Percentiles rank a stretch among this genome's conserved stretches.
phyloP scores from a whole-genome alignment of 2,888 invertebrate species.

The Hydrotaea cyrtoneurina region DNA sequence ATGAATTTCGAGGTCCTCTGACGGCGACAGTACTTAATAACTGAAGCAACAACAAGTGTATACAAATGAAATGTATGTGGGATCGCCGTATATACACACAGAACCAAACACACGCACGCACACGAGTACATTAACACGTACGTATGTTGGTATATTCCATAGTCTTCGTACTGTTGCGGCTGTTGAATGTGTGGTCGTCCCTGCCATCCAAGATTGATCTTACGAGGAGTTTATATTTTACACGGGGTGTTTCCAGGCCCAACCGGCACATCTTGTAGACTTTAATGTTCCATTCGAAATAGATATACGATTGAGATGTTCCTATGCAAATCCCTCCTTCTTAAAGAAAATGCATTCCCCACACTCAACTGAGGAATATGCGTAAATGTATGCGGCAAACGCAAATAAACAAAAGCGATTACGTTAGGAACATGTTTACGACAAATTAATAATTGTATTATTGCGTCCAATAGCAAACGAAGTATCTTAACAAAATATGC shows the following conservation, averaged over 20 bases:
- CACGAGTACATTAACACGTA: not conserved
- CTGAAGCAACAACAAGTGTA: slow-evolving; percentile 40
- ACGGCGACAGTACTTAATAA: slow-evolving; percentile 48
- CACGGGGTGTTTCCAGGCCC: not conserved
- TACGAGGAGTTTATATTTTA: not conserved
- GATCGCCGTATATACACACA: slow-evolving; percentile 5
- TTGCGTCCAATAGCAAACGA: too few species aligned
- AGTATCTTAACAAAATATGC: too few species aligned
- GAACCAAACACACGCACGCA: not conserved
- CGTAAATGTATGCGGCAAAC: too few species aligned
- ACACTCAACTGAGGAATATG: too few species aligned
- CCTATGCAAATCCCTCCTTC: too few species aligned
- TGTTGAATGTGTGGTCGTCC: not conserved
- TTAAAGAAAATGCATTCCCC: too few species aligned
- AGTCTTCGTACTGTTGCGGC: not conserved
- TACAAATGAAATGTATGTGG: slow-evolving; percentile 52
- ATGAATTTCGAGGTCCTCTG: slow-evolving; percentile 49
- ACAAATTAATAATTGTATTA: too few species aligned
- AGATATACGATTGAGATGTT: too few species aligned
- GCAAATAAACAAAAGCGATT: too few species aligned
- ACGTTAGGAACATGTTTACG: too few species aligned
- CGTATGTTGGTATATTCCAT: not conserved
- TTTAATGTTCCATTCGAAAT: too few species aligned
- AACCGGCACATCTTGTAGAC: too few species aligned
- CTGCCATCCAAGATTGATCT: not conserved